Base-by-base conservation (phyloP, 1,140 invertebrate genomes). In the Ladona fulva region DNA sequence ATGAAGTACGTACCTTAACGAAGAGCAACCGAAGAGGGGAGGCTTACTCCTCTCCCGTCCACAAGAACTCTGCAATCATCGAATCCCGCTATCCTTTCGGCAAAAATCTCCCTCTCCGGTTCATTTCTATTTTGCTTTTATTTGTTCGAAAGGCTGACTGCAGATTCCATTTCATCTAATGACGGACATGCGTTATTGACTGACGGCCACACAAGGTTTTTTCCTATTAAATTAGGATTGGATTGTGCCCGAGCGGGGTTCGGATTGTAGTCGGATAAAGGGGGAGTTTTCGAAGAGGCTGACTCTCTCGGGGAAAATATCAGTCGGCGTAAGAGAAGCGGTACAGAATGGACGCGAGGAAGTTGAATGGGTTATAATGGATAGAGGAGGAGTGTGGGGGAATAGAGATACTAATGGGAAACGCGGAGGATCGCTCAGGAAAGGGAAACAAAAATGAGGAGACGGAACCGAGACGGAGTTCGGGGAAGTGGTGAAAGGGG, bases 141-240 rank as follows among this genome's bases (percentile, higher is more conserved):
- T 66, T 66, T 66, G 52, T 16, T 16, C 52, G n/a, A n/a, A n/a
- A n/a, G n/a, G 29, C 29, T 8, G 52, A 5, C 29, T 37, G 29
- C 29, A 12, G 16, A 66, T 66, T 66, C 52, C 52, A 66, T 66
- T 66, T 66, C 52, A 66, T 66, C 52, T 66, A 66, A 66, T 66
- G 52, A 66, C 52, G 52, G 52, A 3, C 52, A 66, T 66, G 52
- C 52, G 52, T 66, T 66, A 66, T 66, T 66, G 52, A 66, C 52
- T 66, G 52, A 66, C 52, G 52, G 52, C 52, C 52, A 66, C 52
- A 66, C 52, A 66, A 66, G 52, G 52, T 66, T 66, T 66, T 37
- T 66, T 66, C 52, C 52, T 66, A 66, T 66, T 66, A 66, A 66
- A 66, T 66, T 66, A 66, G 16, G 52, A 66, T 66, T 16, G 52